Evolutionary conservation across 1,140 invertebrate species (phyloP), one percentile per base, ranked within the genome.

Genomic region (Scylla paramamosain): DNA sequence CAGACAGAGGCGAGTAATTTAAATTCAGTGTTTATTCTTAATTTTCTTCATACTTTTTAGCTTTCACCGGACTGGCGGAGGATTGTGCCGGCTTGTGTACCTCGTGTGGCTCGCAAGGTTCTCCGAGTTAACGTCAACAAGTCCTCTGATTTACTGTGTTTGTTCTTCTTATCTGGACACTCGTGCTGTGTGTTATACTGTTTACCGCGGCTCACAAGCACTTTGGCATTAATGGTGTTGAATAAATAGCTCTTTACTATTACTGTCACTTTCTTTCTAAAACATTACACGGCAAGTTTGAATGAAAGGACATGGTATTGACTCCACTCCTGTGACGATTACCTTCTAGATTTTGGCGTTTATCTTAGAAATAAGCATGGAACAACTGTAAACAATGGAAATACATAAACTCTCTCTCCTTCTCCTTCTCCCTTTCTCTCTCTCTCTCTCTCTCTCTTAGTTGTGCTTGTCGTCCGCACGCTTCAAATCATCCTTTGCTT

Each of bases 401-500:
- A 59, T 20, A 59, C 52, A 59, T 20, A 59, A 59, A 4, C 20
- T 7, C 29, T 39, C 86, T 88, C 86, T 88, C 29, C 39, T 31
- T 32, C 31, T 32, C 86, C 32, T 25, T 87, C 77, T 87, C 86
- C 32, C 86, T 16, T 25, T 39, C 86, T 87, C 86, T 32, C 86
- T 32, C 86, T 10, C 7, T 87, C 31, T 39, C 86, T 87, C 86
- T 87, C 86, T 87, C 86, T 87, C 83, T 86, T 86, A 4, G 28
- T 29, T 14, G n/a, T 29, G 10, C 10, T 28, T 86, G 14, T 0
- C 12, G 14, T 29, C 10, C 31, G 14, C 31, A 28, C 28, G 6
- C n/a, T 32, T 86, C 52, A 59, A 59, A 8, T 59, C 12, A 59
- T 8, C 52, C 52, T 12, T 20, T 59, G 14, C 10, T 8, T 59